These are phyloP conservation scores for Onychomys torridus DNA, from an alignment of 2,797 vertebrate genomes.

Conservation along the genomic window DNA sequence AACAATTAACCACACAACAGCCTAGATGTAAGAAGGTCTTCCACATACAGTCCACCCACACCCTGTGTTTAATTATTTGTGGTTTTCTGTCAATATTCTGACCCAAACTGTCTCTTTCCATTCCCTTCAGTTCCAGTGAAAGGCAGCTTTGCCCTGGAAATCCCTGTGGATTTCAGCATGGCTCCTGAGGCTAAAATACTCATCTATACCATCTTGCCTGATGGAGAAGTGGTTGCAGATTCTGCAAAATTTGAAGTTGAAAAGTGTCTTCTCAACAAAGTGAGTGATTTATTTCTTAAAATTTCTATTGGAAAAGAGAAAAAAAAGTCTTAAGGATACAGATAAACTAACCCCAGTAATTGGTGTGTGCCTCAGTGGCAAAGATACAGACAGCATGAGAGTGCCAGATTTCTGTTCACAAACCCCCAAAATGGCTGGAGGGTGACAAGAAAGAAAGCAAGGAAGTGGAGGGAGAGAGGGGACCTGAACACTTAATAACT, in stretches of 20 bases:
- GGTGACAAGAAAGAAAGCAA: not conserved
- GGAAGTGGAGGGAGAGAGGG: not conserved
- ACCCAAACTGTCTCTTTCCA: not conserved
- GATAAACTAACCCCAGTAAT: not conserved
- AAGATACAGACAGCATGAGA: not conserved
- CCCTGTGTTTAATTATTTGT: not conserved
- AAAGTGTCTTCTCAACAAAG: conserved; percentile 92
- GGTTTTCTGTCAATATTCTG: not conserved
- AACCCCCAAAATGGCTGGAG: too few species aligned
- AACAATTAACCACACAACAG: not conserved
- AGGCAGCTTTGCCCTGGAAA: conserved; percentile 84
- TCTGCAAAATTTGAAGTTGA: conserved; percentile 87
- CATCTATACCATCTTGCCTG: conserved; percentile 88
- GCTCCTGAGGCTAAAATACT: conserved; percentile 90
- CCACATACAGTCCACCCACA: too few species aligned
- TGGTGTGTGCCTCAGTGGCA: not conserved
- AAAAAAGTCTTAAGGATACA: not conserved
- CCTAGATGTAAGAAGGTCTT: not conserved
- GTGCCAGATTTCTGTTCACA: not conserved
- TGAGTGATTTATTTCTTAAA: conserved; percentile 67
- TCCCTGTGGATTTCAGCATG: conserved; percentile 84
- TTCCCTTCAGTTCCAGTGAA: conserved; percentile 84
- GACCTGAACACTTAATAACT: not conserved
- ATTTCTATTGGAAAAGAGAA: not conserved
- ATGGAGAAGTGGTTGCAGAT: conserved; percentile 89